Evolutionary conservation across 64 coral and sea anemone genomes (phyloP).

Genomic region (Astreopora myriophthalma): DNA sequence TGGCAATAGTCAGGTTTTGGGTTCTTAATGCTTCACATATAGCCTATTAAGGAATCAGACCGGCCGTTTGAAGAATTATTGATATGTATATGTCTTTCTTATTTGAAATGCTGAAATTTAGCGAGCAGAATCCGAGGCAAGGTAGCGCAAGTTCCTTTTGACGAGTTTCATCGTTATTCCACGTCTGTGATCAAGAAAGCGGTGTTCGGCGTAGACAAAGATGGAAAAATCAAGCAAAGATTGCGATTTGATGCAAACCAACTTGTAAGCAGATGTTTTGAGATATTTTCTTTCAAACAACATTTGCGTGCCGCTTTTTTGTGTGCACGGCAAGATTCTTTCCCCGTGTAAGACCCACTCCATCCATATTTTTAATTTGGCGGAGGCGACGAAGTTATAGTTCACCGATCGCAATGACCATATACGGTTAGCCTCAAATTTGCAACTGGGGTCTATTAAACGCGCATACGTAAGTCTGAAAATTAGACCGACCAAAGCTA

Average conservation of each 20-base stretch:
- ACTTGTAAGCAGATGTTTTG: constrained; percentile 64
- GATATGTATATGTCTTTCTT: neutral
- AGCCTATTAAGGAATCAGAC: neutral
- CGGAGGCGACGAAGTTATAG: too few species aligned
- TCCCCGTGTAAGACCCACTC: too few species aligned
- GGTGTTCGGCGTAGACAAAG: constrained; percentile 88
- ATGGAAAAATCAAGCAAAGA: constrained; percentile 69
- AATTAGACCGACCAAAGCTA: too few species aligned
- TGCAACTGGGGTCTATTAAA: too few species aligned
- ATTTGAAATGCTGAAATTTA: neutral
- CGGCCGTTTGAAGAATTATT: neutral
- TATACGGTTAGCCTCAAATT: too few species aligned
- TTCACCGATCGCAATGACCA: too few species aligned
- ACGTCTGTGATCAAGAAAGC: constrained; percentile 79
- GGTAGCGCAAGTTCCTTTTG: constrained; percentile 92
- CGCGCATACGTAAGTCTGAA: too few species aligned
- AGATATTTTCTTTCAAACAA: neutral
- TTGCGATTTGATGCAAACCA: constrained; percentile 90
- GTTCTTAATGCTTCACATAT: neutral
- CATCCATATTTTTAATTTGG: too few species aligned
- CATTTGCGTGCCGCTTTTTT: too few species aligned
- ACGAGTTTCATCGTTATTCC: constrained; percentile 95
- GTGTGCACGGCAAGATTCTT: too few species aligned
- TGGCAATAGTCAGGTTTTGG: neutral
- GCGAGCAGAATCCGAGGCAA: constrained; percentile 85